These are phyloP conservation scores for Cladopsammia gracilis DNA, from an alignment of 64 coral and sea anemone species.

Conservation along the genomic window DNA sequence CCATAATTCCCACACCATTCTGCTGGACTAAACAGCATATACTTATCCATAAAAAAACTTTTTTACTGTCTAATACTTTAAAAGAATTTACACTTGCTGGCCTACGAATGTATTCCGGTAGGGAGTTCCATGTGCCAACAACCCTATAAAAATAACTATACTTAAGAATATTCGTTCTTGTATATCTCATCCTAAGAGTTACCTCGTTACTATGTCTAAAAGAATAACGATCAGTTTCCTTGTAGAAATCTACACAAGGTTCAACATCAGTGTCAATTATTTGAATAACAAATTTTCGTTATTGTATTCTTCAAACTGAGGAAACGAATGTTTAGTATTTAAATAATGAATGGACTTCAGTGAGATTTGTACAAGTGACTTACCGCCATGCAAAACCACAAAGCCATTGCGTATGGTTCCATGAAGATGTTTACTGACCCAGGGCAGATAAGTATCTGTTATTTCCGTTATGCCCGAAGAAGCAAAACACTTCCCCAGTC, in stretches of 20 bases:
- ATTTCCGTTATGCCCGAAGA: too few species aligned
- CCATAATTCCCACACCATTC: slow-evolving; percentile 58
- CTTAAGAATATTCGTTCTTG: slow-evolving; percentile 15
- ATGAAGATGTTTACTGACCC: too few species aligned
- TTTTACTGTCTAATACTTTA: background rate
- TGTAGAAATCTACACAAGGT: slow-evolving; percentile 3
- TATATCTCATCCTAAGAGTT: slow-evolving; percentile 11
- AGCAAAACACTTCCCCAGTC: too few species aligned
- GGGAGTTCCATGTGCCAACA: slow-evolving; percentile 8
- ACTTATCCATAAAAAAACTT: background rate
- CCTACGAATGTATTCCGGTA: background rate
- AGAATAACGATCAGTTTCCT: background rate
- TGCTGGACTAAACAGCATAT: background rate
- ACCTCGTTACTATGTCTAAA: slow-evolving; percentile 11
- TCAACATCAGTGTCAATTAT: background rate
- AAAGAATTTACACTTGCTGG: slow-evolving; percentile 1
- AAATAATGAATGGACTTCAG: too few species aligned
- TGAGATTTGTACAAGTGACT: too few species aligned
- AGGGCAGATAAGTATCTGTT: too few species aligned
- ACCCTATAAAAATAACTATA: background rate
- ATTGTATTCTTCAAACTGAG: too few species aligned
- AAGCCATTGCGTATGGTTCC: too few species aligned
- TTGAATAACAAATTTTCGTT: background rate
- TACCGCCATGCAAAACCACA: too few species aligned
- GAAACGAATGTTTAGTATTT: too few species aligned